These are phyloP conservation scores for Neoscelio sp. DNA, from an alignment of 2,888 invertebrate species.

Conservation along the genomic window DNA sequence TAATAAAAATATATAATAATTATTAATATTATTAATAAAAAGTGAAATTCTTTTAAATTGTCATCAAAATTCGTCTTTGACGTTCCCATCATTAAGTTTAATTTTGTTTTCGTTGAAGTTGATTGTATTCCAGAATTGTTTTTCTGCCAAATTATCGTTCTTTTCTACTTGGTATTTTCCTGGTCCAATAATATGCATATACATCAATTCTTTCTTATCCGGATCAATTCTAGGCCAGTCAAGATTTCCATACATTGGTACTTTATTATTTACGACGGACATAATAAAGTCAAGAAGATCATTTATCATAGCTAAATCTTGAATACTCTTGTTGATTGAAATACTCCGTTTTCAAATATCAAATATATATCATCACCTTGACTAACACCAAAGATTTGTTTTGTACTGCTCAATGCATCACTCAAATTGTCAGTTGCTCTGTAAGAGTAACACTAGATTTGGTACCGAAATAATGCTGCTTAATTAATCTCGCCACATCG, in stretches of 20 bases:
- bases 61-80: constrained; percentile 32
- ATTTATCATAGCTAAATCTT: constrained; percentile 84
- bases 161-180: constrained; percentile 80
- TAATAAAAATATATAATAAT: too few relatives aligned
- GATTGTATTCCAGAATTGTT: constrained; percentile 86
- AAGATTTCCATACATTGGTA: constrained; percentile 77
- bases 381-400: constrained; percentile 85
- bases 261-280: too few relatives aligned
- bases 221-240: constrained; percentile 84
- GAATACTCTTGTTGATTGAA: constrained; percentile 80
- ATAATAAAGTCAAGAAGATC: constrained; percentile 85
- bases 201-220: constrained; percentile 83
- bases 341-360: constrained; percentile 82
- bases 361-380: constrained; percentile 87
- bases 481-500: constrained; percentile 84
- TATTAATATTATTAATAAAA: too few relatives aligned
- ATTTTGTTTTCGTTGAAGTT: constrained; percentile 85
- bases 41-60: too few relatives aligned
- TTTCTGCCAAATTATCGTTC: constrained; percentile 84
- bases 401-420: constrained; percentile 84
- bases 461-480: constrained; percentile 84
- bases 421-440: constrained; percentile 86
- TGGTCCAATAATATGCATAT: constrained; percentile 85
- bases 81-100: neutral
- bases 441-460: constrained; percentile 87